Percentiles rank a stretch among this genome's conserved stretches.
Evolutionary conservation across 2,888 invertebrate genomes (phyloP).

Genomic region (Diarsia mendica): DNA sequence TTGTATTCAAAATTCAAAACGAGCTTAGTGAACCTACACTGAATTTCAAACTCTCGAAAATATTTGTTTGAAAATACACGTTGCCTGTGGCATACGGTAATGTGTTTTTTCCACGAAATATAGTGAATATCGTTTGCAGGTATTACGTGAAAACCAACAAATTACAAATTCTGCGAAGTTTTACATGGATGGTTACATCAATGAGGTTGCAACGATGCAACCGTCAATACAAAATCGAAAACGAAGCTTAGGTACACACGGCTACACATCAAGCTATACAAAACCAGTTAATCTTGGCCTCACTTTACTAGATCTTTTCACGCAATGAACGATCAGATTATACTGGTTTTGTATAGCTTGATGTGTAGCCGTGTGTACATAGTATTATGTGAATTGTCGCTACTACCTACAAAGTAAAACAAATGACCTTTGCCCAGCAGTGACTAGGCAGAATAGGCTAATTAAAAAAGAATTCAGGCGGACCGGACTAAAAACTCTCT

Average conservation of each 20-base stretch:
- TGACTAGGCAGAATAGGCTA: too few relatives aligned
- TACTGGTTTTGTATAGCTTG: too few relatives aligned
- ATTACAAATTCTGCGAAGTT: background rate
- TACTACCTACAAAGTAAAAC: too few relatives aligned
- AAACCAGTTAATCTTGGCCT: too few relatives aligned
- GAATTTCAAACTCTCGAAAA: constrained; percentile 38
- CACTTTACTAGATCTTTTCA: too few relatives aligned
- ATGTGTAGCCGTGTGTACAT: too few relatives aligned
- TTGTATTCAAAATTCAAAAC: constrained; percentile 44
- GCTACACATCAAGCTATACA: too few relatives aligned
- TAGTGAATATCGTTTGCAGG: constrained; percentile 13
- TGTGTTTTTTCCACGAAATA: constrained; percentile 10
- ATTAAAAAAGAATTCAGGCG: background rate
- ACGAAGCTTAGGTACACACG: background rate
- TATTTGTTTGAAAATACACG: constrained; percentile 30
- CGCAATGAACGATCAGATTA: too few relatives aligned
- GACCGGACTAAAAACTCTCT: background rate
- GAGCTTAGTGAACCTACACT: constrained; percentile 9
- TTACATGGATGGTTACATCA: background rate
- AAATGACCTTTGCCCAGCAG: too few relatives aligned
- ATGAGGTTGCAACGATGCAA: too few relatives aligned
- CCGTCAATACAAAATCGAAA: background rate
- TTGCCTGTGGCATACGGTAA: background rate
- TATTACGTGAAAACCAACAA: constrained; percentile 4
- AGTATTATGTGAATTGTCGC: too few relatives aligned